phyloP scores from a whole-genome alignment of 30 jellyfish, hydroid and myxozoan species.

The Aurelia sp. region DNA sequence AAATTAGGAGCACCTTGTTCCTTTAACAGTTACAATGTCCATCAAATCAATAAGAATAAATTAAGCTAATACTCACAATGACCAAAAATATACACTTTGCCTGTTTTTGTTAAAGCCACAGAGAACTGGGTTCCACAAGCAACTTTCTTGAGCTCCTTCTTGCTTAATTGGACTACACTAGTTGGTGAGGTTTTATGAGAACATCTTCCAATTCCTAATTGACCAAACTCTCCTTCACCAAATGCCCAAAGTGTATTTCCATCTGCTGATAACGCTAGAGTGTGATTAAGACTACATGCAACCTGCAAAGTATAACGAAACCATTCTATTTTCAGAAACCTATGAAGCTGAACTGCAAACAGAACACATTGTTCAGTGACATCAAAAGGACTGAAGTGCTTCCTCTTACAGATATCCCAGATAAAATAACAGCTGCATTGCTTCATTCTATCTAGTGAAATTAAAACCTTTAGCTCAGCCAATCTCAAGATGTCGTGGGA shows the following conservation, averaged over 20 bases:
- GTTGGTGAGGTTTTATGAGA: constrained; percentile 69
- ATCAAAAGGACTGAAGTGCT: no score
- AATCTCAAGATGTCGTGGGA: no score
- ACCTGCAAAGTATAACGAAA: constrained; percentile 49
- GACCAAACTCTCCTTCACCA: constrained; percentile 93
- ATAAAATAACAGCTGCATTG: no score
- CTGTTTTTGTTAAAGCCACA: constrained; percentile 78
- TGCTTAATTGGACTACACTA: constrained; percentile 52
- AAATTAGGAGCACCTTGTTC: no score
- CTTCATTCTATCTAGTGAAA: no score
- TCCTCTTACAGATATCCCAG: no score
- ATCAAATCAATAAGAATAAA: not conserved
- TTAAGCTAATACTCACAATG: constrained; percentile 50
- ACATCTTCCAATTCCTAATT: constrained; percentile 85
- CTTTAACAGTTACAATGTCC: no score
- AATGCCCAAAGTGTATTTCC: constrained; percentile 82
- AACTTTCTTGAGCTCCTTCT: constrained; percentile 73
- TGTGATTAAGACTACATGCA: constrained; percentile 90
- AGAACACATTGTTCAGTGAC: no score
- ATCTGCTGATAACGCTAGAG: constrained; percentile 82
- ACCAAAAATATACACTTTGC: constrained; percentile 84
- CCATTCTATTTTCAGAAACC: not conserved
- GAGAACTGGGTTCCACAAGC: constrained; percentile 92
- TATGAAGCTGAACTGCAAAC: no score
- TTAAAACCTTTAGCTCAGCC: no score